A percentile compares a stretch with the other conserved stretches of the same genome.
Evolutionary conservation across 2,797 vertebrate genomes (phyloP).

Genomic region (Podarcis siculus): DNA sequence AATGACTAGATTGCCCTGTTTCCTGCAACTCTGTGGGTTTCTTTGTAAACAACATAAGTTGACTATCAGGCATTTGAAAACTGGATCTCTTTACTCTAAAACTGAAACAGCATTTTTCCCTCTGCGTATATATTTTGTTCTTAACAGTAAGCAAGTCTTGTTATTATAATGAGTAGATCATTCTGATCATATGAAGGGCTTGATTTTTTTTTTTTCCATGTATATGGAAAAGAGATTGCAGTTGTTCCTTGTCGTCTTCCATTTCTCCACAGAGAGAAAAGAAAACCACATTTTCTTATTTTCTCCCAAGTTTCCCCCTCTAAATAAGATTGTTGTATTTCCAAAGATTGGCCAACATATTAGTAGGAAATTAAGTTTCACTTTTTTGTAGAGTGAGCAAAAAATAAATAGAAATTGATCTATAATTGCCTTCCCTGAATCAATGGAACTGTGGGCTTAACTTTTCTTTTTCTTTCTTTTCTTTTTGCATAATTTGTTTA

Average conservation of each 20-base stretch:
- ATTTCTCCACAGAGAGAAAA: accelerated
- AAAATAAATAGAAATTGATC: background rate
- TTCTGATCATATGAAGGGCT: background rate
- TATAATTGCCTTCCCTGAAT: background rate
- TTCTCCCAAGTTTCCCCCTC: background rate
- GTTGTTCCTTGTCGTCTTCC: background rate
- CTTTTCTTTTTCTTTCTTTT: background rate
- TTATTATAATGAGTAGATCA: background rate
- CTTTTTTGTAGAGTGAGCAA: background rate
- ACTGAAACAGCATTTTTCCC: background rate
- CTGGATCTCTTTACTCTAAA: background rate
- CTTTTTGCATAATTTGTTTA: background rate
- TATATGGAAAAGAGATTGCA: background rate
- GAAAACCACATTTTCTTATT: background rate
- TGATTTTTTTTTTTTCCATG: background rate
- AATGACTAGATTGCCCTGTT: background rate
- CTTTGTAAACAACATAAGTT: background rate
- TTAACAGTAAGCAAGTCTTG: background rate
- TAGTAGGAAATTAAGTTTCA: background rate
- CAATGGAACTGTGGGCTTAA: background rate
- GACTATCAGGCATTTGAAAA: background rate
- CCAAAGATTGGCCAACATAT: conserved; percentile 28
- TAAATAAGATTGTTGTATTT: background rate
- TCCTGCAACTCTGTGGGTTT: background rate
- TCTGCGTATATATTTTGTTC: background rate